Base-by-base conservation (phyloP, 2,797 vertebrate genomes). In the Epinephelus coioides region DNA sequence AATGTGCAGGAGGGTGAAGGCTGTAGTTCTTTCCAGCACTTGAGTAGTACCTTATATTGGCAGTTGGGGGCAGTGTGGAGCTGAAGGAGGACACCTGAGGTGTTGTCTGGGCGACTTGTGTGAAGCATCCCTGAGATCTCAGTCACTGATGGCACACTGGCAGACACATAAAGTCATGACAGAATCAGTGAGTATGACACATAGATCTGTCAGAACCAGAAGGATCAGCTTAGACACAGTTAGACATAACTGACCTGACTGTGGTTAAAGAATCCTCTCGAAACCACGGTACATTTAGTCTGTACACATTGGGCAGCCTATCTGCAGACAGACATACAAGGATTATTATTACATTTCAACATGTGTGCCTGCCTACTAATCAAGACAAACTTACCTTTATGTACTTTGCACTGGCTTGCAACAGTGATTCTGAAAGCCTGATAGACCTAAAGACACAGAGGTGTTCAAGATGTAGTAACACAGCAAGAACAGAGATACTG, bases 11-110 rank as follows among this genome's bases (percentile, higher is more conserved):
- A 43, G 30, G 50, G 17, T 1, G 1, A 34, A 25, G 11, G 8
- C n/a, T 56, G 43, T 2, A 23, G 9, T 17, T 67, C 46, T 27
- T 0, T 7, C 1, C 0, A 21, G 27, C 5, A 3, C 8, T 38
- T 2, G 7, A 59, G 59, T 0, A 90, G 90, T 93, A 99, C 98
- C 96, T 98, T 97, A 84, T 99, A 99, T n/a, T 95, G 95, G 91
- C 98, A 99, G 90, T 97, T 96, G 83, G 97, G 95, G 54, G 97
- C 95, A 69, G 97, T 97, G 91, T 98, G 97, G 90, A 99, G 97
- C 85, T 96, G 95, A 57, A 99, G 86, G 59, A 94, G 78, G 56
- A 92, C 93, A 53, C 85, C 87, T 83, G 92, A 97, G 53, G 94
- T 79, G 73, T 96, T 96, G 83, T 95, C 95, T 61, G 96, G 96